These are phyloP conservation scores for Danio choprae DNA, from an alignment of 2,797 vertebrate genomes.

Conservation along the genomic window DNA sequence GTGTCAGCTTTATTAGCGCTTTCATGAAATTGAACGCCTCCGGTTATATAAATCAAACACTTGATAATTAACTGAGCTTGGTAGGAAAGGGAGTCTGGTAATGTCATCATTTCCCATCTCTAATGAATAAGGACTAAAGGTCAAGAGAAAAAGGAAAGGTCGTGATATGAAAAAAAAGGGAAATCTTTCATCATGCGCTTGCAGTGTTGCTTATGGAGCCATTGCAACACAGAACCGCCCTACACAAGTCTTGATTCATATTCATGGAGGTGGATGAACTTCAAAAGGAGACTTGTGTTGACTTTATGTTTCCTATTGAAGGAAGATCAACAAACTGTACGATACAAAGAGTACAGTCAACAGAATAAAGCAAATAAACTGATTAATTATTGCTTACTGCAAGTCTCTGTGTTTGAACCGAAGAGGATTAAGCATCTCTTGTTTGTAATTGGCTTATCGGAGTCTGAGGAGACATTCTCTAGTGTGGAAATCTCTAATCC, in stretches of 20 bases:
- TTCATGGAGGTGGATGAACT: not conserved
- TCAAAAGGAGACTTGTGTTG: not conserved
- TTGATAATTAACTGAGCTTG: slow-evolving; percentile 45
- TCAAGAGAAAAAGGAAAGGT: slow-evolving; percentile 31
- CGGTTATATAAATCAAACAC: slow-evolving; percentile 40
- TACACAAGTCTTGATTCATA: not conserved
- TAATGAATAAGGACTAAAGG: slow-evolving; percentile 35
- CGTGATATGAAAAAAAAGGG: not conserved
- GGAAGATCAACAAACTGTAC: slow-evolving; percentile 7
- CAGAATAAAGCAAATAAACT: slow-evolving; percentile 20
- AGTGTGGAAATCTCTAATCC: slow-evolving; percentile 5
- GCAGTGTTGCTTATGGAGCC: not conserved
- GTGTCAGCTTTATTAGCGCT: slow-evolving; percentile 38
- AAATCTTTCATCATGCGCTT: not conserved
- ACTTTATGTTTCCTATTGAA: not conserved
- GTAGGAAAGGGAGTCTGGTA: slow-evolving; percentile 21
- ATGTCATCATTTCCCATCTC: slow-evolving; percentile 30
- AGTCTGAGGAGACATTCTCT: slow-evolving; percentile 13
- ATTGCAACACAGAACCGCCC: too few species aligned
- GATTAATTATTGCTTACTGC: slow-evolving; percentile 18
- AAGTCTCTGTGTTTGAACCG: not conserved
- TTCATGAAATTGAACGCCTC: slow-evolving; percentile 7
- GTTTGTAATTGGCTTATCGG: slow-evolving; percentile 32
- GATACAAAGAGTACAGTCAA: slow-evolving; percentile 18
- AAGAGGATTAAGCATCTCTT: slow-evolving; percentile 26